phyloP scores from a whole-genome alignment of 1,140 invertebrate species.

The Temnothorax longispinosus region DNA sequence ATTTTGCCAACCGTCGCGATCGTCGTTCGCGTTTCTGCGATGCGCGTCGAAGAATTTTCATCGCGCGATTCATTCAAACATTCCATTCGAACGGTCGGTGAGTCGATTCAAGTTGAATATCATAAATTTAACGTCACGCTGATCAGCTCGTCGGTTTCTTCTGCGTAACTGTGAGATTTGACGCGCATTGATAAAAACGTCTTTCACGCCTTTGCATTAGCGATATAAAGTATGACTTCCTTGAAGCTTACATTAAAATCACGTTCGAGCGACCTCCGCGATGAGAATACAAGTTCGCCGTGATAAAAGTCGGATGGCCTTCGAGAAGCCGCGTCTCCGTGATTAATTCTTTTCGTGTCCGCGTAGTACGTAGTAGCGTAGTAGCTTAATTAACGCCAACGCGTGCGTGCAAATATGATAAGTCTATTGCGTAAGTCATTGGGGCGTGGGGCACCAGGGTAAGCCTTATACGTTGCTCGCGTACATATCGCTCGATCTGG shows the following conservation, averaged over 20 bases:
- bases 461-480: conserved; percentile 8
- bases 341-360: conserved; percentile 72
- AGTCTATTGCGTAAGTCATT: conserved; percentile 71
- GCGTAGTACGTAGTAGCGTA: conserved; percentile 1
- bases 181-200: neutral
- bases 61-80: neutral
- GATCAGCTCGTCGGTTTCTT: neutral
- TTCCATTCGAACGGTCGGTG: neutral
- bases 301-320: conserved; percentile 49
- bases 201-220: neutral
- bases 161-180: neutral
- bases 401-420: conserved; percentile 63
- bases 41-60: neutral
- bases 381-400: conserved; percentile 72
- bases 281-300: conserved; percentile 45
- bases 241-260: conserved; percentile 23
- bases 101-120: neutral
- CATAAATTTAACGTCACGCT: neutral
- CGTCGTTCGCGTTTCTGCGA: neutral
- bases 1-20: neutral
- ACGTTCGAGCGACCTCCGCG: neutral
- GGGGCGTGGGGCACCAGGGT: conserved; percentile 56
- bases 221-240: conserved; percentile 4
- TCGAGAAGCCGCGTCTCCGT: conserved; percentile 32
- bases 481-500: conserved; percentile 3